Base-by-base conservation (phyloP, 2,888 invertebrate species). In the Pristionchus exspectatus region DNA sequence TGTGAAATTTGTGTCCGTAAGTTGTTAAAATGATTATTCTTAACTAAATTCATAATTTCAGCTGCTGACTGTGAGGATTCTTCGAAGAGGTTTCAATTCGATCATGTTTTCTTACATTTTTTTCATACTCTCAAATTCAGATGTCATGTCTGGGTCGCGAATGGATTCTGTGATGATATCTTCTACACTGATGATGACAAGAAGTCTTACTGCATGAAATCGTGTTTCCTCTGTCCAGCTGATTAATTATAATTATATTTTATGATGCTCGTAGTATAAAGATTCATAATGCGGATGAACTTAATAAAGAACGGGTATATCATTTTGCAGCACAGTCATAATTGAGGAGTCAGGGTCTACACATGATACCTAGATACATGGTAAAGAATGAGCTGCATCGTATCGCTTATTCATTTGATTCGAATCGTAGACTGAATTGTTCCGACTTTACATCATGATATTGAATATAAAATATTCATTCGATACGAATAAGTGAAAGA, bases 401-500 rank as follows among this genome's bases (percentile, higher is more conserved):
- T 7, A 21, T 56, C 21, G 59, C 2, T 24, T 56, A 16, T 56
- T 18, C 56, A 16, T 56, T 12, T 59, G 59, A 59, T 59, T 59
- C 21, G 38, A 38, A 59, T 59, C 59, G 59, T 59, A 3, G 59
- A 59, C 59, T 59, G 21, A 59, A 21, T 59, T 59, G 59, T 59
- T 3, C 18, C 7, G 21, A 59, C 7, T 59, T 18, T 54, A 38
- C 38, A 38, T 38, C 38, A 54, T 54, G 54, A 54, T 12, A 24
- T 21, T 21, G 21, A 59, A 59, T 59, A 59, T 21, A 21, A 21
- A 59, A 21, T 38, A 44, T 81, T 81, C 50, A 81, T 81, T 81
- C 24, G 12, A 50, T 81, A 3, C 50, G 77, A 81, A 81, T 81
- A 50, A 24, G 50, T 81, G 77, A 81, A 81, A 81, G 77, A 81